phyloP scores from a whole-genome alignment of 2,113 vertebrate species.

The Stigmatopora argus region DNA sequence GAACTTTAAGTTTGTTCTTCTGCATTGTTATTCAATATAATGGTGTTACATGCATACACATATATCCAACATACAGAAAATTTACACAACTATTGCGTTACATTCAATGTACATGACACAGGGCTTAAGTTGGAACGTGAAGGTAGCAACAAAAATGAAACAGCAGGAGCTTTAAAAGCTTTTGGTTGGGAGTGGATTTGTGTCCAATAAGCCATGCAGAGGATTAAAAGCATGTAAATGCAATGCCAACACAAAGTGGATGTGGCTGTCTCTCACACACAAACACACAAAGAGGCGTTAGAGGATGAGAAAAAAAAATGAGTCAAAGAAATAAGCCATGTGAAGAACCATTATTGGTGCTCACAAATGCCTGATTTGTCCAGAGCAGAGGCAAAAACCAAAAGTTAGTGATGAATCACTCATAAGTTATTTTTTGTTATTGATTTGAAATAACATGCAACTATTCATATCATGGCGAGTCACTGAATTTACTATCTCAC shows the following conservation, averaged over 20 bases:
- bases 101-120: not conserved
- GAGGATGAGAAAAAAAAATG: not conserved
- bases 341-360: not conserved
- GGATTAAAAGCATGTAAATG: slow-evolving; percentile 71
- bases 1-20: no score
- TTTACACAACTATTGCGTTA: not conserved
- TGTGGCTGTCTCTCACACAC: slow-evolving; percentile 15
- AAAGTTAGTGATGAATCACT: not conserved
- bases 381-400: not conserved
- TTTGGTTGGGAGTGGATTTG: slow-evolving; percentile 61
- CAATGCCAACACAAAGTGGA: slow-evolving; percentile 55
- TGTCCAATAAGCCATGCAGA: slow-evolving; percentile 64
- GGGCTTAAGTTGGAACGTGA: not conserved
- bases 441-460: not conserved
- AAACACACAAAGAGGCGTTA: slow-evolving; percentile 3
- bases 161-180: slow-evolving; percentile 67
- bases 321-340: slow-evolving; percentile 1
- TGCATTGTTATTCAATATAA: no score
- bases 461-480: not conserved
- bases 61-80: not conserved
- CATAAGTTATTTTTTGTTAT: not conserved
- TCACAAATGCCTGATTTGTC: not conserved
- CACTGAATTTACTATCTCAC: not conserved
- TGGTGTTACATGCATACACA: no score
- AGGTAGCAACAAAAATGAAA: slow-evolving; percentile 49